Percentiles rank a stretch among this genome's conserved stretches.
Evolutionary conservation across 2,888 invertebrate genomes (phyloP).

Genomic region (Oligia fasciuncula): DNA sequence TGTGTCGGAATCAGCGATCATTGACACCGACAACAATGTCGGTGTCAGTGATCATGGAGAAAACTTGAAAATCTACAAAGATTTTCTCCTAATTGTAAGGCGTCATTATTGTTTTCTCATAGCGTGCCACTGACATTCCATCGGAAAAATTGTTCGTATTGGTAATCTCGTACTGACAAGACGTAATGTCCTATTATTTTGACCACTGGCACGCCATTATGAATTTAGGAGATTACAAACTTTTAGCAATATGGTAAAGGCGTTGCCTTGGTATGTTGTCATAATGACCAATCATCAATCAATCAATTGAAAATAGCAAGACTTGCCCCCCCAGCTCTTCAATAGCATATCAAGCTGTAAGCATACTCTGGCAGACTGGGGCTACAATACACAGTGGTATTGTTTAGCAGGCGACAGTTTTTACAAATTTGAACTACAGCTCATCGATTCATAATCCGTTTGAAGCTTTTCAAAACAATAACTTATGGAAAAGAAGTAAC

Average conservation of each 20-base stretch:
- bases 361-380: neutral
- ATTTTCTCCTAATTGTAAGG: neutral
- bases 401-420: neutral
- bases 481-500: neutral
- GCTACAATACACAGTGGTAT: no score
- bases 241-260: no score
- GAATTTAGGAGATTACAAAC: neutral
- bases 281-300: no score
- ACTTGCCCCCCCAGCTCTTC: neutral
- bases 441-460: neutral
- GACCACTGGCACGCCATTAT: neutral
- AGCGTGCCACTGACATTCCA: neutral
- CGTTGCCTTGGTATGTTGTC: neutral
- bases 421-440: neutral
- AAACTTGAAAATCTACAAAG: no score
- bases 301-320: no score
- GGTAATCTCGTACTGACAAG: neutral
- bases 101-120: no score
- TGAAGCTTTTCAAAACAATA: neutral
- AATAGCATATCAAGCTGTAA: neutral
- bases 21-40: neutral
- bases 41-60: no score
- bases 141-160: neutral
- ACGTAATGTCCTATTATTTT: neutral
- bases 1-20: neutral